Percentiles rank a stretch among this genome's conserved stretches.
Evolutionary conservation across 2,888 invertebrate species (phyloP).

Genomic region (Stenchaetothrips biformis): DNA sequence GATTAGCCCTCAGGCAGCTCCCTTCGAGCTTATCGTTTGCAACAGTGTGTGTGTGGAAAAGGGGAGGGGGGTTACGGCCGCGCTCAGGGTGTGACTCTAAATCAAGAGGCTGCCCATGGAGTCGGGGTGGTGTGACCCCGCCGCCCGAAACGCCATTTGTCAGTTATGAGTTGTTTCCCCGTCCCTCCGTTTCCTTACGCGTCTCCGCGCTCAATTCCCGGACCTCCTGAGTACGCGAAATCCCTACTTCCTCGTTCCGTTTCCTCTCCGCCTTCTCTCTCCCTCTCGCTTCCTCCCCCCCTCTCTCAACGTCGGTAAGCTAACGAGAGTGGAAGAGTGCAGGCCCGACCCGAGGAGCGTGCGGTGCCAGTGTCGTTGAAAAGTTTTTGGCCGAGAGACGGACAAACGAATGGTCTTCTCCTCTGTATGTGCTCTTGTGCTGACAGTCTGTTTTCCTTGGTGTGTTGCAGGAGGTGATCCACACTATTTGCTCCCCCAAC

Average conservation of each 20-base stretch:
- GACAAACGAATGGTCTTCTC: not conserved
- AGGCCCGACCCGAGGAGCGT: not conserved
- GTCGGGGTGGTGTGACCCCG: not conserved
- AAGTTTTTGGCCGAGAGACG: not conserved
- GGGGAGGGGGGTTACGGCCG: not conserved
- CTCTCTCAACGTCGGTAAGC: not conserved
- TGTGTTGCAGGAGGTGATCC: conserved; percentile 88
- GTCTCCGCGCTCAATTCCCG: too few species aligned
- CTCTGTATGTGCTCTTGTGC: not conserved
- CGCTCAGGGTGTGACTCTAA: not conserved
- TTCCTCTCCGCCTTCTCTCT: not conserved
- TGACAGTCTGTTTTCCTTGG: conserved; percentile 41
- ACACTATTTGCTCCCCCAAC: conserved; percentile 92
- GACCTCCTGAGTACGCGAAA: too few species aligned
- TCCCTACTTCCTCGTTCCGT: not conserved
- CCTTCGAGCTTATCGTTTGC: too few species aligned
- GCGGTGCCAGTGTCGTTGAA: not conserved
- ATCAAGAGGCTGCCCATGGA: not conserved
- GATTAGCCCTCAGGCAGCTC: not conserved
- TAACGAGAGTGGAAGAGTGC: not conserved
- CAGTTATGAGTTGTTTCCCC: too few species aligned
- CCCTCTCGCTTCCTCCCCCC: not conserved
- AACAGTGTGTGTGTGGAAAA: too few species aligned
- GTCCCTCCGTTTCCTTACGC: too few species aligned
- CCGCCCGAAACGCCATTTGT: not conserved